Percentiles rank a stretch among this genome's conserved stretches.
Conservation (phyloP, 2,888 invertebrate genomes). For the Seira musarum region DNA sequence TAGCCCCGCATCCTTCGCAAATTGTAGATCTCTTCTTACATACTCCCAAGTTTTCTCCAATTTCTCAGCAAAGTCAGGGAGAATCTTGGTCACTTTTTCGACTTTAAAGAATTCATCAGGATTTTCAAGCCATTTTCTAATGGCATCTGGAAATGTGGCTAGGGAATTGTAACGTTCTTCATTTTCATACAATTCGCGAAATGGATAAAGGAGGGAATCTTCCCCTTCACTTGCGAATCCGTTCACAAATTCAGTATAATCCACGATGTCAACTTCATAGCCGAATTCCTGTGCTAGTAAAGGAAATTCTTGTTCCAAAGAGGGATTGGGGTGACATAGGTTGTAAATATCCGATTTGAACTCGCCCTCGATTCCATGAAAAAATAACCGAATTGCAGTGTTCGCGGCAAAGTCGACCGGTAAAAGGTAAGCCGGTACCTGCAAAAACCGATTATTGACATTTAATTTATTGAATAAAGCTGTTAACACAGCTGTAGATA, state of each 20-base stretch:
- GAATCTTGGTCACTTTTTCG: constrained; percentile 36
- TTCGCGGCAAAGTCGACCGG: constrained; percentile 51
- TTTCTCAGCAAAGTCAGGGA: constrained; percentile 33
- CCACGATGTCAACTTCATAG: constrained; percentile 43
- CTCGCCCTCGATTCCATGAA: constrained; percentile 22
- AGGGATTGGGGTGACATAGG: constrained; percentile 42
- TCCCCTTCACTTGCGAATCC: constrained; percentile 35
- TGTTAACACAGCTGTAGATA: no score
- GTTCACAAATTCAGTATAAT: constrained; percentile 38
- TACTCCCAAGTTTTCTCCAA: constrained; percentile 37
- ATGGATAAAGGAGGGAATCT: constrained; percentile 41
- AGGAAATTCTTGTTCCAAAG: constrained; percentile 46
- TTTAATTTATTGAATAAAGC: no score
- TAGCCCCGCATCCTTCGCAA: constrained; percentile 41
- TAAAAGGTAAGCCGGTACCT: constrained; percentile 36
- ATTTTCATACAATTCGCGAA: constrained; percentile 38
- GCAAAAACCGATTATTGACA: no score
- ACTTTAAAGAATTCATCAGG: constrained; percentile 42
- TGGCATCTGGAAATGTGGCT: constrained; percentile 28
- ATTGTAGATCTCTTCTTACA: constrained; percentile 38
- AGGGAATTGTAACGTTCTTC: constrained; percentile 42
- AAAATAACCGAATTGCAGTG: constrained; percentile 40
- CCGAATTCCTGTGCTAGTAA: constrained; percentile 51
- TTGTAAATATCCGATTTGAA: constrained; percentile 38
- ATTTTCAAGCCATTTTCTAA: constrained; percentile 45